Evolutionary conservation across 2,888 invertebrate genomes (phyloP), one percentile per base, ranked within the genome.

Genomic region (Acrobasis suavella): DNA sequence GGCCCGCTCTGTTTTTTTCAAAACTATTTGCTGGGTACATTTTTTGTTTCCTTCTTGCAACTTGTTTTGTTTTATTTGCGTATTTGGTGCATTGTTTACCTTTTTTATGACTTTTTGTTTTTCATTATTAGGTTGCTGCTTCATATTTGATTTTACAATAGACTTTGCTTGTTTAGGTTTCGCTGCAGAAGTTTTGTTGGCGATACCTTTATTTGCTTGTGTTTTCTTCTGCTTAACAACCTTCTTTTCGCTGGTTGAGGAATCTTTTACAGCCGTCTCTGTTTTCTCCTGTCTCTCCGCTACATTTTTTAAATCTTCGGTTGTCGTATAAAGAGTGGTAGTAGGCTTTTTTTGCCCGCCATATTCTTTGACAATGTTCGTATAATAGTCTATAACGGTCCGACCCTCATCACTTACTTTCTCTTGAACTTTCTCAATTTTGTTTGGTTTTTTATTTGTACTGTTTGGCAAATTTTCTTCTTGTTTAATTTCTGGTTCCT

Each of bases 301-400:
- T 0, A 94, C 93, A 65, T 91, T 93, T 74, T 94, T 94, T 59
- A 95, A 81, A 63, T 95, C 94, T 62, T 95, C 94, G 8, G 94
- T 94, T 70, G 94, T 94, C 22, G 95, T 87, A 71, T 95, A 95
- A 50, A 94, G 81, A 0, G 93, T 93, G 12, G 93, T 87, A 56
- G 85, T 78, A 9, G 89, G 80, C 74, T 88, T 92, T 67, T 91
- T 92, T 15, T 87, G 88, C 63, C 85, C 87, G 14, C 96, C 95
- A 73, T 95, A 95, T 78, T 95, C 96, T 72, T 94, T 94, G 1
- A 97, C 96, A 68, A 97, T 95, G 78, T 95, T 96, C 16, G 96
- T 96, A 74, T 97, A 97, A 78, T 96, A 96, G 85, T 96, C 96
- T 15, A 96, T 95, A 0, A 96, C 95, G 0, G 95, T 95, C 79